Base-by-base conservation (phyloP, 2,888 invertebrate species). In the Drosophila macrospina region DNA sequence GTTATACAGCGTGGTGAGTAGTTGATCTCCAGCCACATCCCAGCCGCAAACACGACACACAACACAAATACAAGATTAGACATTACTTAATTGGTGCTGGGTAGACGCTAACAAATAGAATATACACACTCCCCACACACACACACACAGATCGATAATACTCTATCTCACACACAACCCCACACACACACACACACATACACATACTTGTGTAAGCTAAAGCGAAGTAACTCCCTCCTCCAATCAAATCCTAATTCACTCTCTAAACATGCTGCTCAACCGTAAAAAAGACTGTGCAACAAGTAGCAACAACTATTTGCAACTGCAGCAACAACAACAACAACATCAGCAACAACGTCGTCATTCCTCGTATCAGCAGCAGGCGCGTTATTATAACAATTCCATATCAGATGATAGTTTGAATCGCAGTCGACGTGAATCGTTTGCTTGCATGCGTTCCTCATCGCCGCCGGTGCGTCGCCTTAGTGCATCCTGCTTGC, bases 1-100 rank as follows among this genome's bases (percentile, higher is more conserved):
- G 94, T 95, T 71, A 95, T 95, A 91, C 94, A 94, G 87, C 93
- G 96, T 94, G 96, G 96, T 96, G 93, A 92, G 92, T 91, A 77
- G 47, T 57, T 52, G 42, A 60, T 44, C 41, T 42, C 45, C 32
- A 11, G 50, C 20, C 59, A 64, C 63, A 24, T 37, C 63, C 73
- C 74, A 71, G 55, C 51, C 56, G 32, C 28, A 48, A 63, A 36
- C 10, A 11, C 10, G n/a, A n/a, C n/a, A n/a, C n/a, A n/a, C n/a
- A n/a, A 39, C 63, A 65, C 32, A 41, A 37, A 44, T 37, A 63
- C 51, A 50, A 51, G 34, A 76, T 52, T 75, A 70, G 71, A 75
- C 44, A 47, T 66, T 54, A 60, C 56, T 45, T 30, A 39, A 20
- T 34, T 52, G 87, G 87, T 83, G 85, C 62, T 82, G 83, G 88